phyloP scores from a whole-genome alignment of 2,797 vertebrate genomes.

The Falco columbarius region DNA sequence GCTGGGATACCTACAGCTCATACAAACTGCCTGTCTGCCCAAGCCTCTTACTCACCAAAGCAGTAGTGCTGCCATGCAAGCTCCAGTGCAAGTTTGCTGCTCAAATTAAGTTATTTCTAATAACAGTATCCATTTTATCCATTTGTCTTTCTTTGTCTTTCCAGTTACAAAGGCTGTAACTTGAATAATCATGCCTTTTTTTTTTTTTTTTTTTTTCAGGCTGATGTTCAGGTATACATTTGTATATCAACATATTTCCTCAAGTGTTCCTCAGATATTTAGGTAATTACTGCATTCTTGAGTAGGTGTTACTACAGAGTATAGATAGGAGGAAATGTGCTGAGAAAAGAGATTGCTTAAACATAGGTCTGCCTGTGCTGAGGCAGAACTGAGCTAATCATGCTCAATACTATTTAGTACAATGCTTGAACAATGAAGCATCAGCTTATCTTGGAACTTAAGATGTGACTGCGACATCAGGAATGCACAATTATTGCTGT shows the following conservation, averaged over 20 bases:
- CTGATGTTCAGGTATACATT: background rate
- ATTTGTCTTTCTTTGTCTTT: background rate
- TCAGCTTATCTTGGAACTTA: background rate
- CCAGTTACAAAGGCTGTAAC: background rate
- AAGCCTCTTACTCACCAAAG: background rate
- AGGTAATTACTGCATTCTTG: background rate
- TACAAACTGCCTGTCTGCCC: background rate
- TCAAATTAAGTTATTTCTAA: background rate
- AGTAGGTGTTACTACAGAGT: background rate
- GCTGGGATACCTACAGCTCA: background rate
- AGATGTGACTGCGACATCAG: background rate
- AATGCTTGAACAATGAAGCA: background rate
- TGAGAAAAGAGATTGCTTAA: background rate
- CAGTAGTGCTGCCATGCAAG: fast-evolving
- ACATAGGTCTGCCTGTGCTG: background rate
- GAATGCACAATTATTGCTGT: background rate
- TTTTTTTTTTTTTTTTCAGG: background rate
- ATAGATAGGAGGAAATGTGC: background rate
- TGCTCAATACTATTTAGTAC: background rate
- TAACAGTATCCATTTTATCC: background rate
- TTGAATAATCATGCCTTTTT: background rate
- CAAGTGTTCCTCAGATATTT: background rate
- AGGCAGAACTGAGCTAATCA: background rate
- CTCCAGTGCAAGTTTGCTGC: background rate
- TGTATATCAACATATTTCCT: background rate